Percentiles rank a stretch among this genome's conserved stretches.
Conservation (phyloP, 2,113 vertebrate species). For the Synchiropus splendidus region DNA sequence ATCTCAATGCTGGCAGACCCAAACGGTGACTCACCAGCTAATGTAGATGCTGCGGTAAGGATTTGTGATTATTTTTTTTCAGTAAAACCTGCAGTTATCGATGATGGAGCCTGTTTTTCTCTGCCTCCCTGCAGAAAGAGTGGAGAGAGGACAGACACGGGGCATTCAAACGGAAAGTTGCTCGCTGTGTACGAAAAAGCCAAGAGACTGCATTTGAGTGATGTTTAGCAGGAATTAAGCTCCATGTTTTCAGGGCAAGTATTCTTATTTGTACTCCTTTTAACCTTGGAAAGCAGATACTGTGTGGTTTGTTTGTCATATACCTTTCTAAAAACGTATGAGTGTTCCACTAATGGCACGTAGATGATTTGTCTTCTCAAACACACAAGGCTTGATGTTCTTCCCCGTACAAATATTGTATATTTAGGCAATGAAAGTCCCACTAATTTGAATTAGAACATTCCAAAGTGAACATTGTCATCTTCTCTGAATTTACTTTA, state of each 20-base stretch:
- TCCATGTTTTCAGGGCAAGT: constrained; percentile 97
- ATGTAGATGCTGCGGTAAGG: constrained; percentile 96
- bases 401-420: too few species aligned
- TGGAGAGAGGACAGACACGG: constrained; percentile 98
- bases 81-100: not conserved
- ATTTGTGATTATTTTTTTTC: not conserved
- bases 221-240: constrained; percentile 81
- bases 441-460: too few species aligned
- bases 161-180: constrained; percentile 99
- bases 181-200: constrained; percentile 99
- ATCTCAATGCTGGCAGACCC: constrained; percentile 99
- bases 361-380: too few species aligned
- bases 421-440: too few species aligned
- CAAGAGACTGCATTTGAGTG: constrained; percentile 99
- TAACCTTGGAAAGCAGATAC: too few species aligned
- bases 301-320: too few species aligned
- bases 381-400: too few species aligned
- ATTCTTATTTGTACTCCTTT: constrained; percentile 10
- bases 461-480: too few species aligned
- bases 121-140: constrained; percentile 78
- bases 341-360: too few species aligned
- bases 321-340: not conserved
- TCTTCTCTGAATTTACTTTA: too few species aligned
- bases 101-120: not conserved
- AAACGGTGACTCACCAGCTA: constrained; percentile 96